Conservation (phyloP, 2,888 invertebrate genomes). For the Heteropelma amictum region DNA sequence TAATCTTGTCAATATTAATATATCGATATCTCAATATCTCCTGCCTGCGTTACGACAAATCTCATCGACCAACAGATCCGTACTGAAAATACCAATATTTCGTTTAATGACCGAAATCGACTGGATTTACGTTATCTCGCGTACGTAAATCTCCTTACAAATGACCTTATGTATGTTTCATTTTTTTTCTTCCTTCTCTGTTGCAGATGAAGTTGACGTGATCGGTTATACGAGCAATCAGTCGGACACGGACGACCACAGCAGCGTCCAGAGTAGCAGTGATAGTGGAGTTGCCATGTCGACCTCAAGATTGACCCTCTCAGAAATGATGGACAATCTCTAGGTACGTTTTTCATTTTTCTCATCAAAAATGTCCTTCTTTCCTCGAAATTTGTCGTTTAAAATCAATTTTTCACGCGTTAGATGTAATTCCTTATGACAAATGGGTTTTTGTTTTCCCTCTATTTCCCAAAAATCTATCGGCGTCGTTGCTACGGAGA, state of each 20-base stretch:
- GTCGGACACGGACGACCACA: conserved; percentile 90
- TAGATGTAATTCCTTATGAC: too few relatives aligned
- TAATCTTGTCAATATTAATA: too few relatives aligned
- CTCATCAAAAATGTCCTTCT: background rate
- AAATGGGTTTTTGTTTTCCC: background rate
- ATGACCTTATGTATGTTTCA: background rate
- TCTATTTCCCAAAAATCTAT: background rate
- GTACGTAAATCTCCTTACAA: background rate
- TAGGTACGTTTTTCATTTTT: conserved; percentile 73
- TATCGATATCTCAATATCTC: too few relatives aligned
- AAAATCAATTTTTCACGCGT: too few relatives aligned
- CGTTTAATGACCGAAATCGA: too few relatives aligned
- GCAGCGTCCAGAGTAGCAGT: conserved; percentile 87
- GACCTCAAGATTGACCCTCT: conserved; percentile 83
- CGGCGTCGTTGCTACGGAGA: background rate
- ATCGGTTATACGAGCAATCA: conserved; percentile 92
- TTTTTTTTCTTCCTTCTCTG: background rate
- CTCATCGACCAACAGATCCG: background rate
- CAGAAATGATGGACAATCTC: conserved; percentile 81
- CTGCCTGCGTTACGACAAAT: too few relatives aligned
- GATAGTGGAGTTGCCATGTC: conserved; percentile 87
- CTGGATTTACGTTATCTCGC: background rate
- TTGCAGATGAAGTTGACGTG: conserved; percentile 91
- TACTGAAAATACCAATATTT: too few relatives aligned
- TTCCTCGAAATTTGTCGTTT: background rate